Base-by-base conservation (phyloP, 2,113 vertebrate species). In the Nerophis lumbriciformis region DNA sequence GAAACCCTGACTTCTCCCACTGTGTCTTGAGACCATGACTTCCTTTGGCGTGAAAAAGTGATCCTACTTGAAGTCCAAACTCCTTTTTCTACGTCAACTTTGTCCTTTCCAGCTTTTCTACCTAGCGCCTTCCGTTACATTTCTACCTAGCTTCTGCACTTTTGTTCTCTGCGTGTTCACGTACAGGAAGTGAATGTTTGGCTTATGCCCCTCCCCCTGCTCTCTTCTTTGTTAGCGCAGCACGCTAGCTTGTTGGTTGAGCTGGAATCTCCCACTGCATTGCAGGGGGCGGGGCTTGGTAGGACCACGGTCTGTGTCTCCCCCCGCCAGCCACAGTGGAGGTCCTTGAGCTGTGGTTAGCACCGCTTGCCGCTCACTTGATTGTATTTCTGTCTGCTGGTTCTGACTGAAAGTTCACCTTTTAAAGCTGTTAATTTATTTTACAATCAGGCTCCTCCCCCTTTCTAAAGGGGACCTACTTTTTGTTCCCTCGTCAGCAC, bases 111-210 rank as follows among this genome's bases (percentile, higher is more conserved):
- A 94, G 94, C 90, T 88, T 90, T 92, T 57, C 92, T 94, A 28
- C 89, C 90, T 88, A 90, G 91, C 90, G 19, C 19, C 19, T 82
- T 93, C 90, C 80, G 85, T 19, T 93, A 10, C 19, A 91, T 93
- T 93, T 93, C 90, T 93, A 92, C 89, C 90, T 88, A 90, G 91
- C 90, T 90, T 90, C 90, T 91, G 94, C 94, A 96, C 93, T 94
- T 94, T 93, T 91, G 88, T 94, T 49, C 47, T 45, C 52, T 49
- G 28, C 35, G 42, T 55, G 42, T 53, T 36, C 53, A 15, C 28
- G 5, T 36, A 59, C 16, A 53, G 50, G 4, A 69, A 70, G 74
- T 61, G 76, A 77, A 83, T 85, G 73, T 79, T 76, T 71, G 59
- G 69, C 71, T 83, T 71, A 48, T 80, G 16, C 10, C 42, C 42